Conservation (phyloP, 2,113 vertebrate genomes). For the Accipiter cooperii region DNA sequence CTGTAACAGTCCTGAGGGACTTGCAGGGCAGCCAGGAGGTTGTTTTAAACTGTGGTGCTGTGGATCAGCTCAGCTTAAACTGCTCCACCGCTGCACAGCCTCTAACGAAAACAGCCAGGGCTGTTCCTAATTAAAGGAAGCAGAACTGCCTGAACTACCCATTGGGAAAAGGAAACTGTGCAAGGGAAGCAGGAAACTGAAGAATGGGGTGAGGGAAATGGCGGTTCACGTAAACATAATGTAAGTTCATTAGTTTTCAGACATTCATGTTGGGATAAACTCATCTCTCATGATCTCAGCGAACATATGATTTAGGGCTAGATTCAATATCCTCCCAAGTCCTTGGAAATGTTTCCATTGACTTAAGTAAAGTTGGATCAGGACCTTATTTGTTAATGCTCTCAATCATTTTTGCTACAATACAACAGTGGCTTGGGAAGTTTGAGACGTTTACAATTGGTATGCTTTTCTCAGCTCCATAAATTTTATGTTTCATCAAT, state of each 20-base stretch:
- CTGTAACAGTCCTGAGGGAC: background rate
- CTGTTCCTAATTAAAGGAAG: conserved; percentile 53
- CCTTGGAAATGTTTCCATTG: conserved; percentile 3
- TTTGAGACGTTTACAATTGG: background rate
- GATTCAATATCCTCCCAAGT: background rate
- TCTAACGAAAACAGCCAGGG: background rate
- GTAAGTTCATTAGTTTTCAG: conserved; percentile 22
- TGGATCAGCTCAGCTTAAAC: background rate
- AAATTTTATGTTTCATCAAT: background rate
- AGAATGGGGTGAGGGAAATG: conserved; percentile 35
- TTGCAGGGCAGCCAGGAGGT: background rate
- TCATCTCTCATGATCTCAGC: background rate
- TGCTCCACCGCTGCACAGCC: background rate
- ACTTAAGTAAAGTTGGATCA: background rate
- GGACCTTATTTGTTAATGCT: background rate
- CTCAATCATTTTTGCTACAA: background rate
- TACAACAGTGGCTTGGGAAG: background rate
- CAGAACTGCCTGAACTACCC: conserved; percentile 14
- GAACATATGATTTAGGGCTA: background rate
- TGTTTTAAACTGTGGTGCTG: background rate
- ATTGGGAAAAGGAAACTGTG: conserved; percentile 35
- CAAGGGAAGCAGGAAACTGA: conserved; percentile 34
- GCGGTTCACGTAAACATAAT: background rate
- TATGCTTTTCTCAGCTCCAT: background rate
- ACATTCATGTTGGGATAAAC: background rate